Conservation (phyloP, 2,797 vertebrate species). For the Mormyrus hasselquistii region DNA sequence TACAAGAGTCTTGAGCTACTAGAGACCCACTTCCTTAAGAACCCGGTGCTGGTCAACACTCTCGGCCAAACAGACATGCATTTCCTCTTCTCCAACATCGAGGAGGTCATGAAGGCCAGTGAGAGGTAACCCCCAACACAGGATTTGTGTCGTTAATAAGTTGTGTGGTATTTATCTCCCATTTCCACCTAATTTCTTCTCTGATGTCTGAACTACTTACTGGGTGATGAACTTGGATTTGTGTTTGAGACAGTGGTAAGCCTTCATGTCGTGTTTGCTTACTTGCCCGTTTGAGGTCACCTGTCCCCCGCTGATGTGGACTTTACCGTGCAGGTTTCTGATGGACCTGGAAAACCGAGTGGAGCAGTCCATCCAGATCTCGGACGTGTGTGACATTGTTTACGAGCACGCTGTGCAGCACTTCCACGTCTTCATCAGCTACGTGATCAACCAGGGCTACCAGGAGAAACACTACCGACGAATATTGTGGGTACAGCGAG, state of each 20-base stretch:
- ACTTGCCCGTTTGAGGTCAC: background rate
- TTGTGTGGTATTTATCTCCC: background rate
- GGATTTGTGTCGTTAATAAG: background rate
- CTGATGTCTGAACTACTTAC: background rate
- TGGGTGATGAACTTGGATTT: background rate
- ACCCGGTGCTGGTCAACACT: constrained; percentile 70
- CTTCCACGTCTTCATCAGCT: constrained; percentile 86
- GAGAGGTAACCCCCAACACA: constrained; percentile 62
- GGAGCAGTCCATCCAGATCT: constrained; percentile 84
- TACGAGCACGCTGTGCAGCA: constrained; percentile 67
- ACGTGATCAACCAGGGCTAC: constrained; percentile 94
- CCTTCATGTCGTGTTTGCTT: background rate
- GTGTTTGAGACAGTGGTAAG: background rate
- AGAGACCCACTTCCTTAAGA: constrained; percentile 86
- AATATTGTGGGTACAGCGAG: constrained; percentile 74
- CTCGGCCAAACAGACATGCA: constrained; percentile 87
- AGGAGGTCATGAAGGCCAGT: constrained; percentile 88
- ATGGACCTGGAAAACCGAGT: constrained; percentile 87
- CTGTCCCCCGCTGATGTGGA: background rate
- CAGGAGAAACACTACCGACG: constrained; percentile 91
- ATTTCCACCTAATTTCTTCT: background rate
- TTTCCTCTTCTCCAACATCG: constrained; percentile 94
- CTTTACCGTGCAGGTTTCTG: constrained; percentile 68
- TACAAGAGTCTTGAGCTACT: constrained; percentile 91
- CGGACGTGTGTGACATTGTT: constrained; percentile 91